A percentile compares a stretch with the other conserved stretches of the same genome.
These are phyloP conservation scores for Crotalus helleri DNA, from an alignment of 2,113 vertebrate genomes.

Conservation along the genomic window DNA sequence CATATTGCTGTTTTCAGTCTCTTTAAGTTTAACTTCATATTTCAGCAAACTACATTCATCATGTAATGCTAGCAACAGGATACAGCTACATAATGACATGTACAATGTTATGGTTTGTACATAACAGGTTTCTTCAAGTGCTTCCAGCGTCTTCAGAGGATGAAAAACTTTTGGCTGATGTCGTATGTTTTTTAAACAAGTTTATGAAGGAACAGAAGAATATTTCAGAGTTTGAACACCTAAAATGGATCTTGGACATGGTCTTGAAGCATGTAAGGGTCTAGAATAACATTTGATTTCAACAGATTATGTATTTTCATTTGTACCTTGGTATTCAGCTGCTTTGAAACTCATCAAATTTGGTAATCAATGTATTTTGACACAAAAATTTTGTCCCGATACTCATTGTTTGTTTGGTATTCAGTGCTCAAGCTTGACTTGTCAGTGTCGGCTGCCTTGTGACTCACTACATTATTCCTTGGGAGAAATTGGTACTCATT, in stretches of 20 bases:
- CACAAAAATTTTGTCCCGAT: not conserved
- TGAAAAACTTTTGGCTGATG: constrained; percentile 86
- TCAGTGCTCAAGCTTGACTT: not conserved
- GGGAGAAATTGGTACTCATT: not conserved
- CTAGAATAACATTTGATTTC: not conserved
- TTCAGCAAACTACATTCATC: not conserved
- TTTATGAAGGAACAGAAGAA: constrained; percentile 74
- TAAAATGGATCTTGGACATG: constrained; percentile 87
- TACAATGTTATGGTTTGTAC: constrained; percentile 26
- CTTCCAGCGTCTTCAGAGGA: constrained; percentile 86
- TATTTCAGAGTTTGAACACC: constrained; percentile 67
- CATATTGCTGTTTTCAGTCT: not conserved
- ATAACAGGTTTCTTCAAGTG: constrained; percentile 87
- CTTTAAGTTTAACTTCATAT: not conserved
- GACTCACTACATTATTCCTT: not conserved
- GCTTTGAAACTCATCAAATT: not conserved
- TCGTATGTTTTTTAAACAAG: constrained; percentile 86
- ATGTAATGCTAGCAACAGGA: not conserved
- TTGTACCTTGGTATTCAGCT: not conserved
- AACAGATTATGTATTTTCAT: not conserved
- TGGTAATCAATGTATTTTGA: not conserved
- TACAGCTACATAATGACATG: not conserved
- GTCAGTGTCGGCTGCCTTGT: not conserved
- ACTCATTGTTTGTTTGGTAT: not conserved
- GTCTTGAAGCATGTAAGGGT: constrained; percentile 82